Evolutionary conservation across 2,113 vertebrate genomes (phyloP), one percentile per base, ranked within the genome.

Genomic region (Triplophysa rosa): DNA sequence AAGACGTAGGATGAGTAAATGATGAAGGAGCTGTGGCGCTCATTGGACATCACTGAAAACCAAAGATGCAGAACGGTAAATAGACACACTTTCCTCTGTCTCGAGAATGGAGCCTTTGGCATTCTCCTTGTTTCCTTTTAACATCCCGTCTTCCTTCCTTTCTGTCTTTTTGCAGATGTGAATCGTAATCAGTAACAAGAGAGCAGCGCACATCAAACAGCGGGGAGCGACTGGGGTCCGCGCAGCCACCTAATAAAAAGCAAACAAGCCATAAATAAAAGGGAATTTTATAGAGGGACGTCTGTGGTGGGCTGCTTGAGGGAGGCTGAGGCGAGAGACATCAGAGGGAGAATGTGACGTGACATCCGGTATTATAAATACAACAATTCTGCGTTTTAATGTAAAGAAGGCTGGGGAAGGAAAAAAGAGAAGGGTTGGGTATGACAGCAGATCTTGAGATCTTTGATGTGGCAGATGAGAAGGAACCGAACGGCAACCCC

Each of bases 181-280:
- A 82, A 87, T 90, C 80, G 84, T 91, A 91, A 92, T 91, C 90
- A 89, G 87, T 87, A 88, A 90, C 88, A 89, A 90, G 89, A 90
- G 87, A 89, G 87, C 87, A 65, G 47, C 79, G 84, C 87, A 92
- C 91, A 92, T 93, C 91, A 92, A 92, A 92, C 88, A 80, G 86
- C 83, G 58, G 87, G 88, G 90, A 83, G 86, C 90, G 89, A 88
- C 88, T 88, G 88, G 87, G 74, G 62, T 88, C 86, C 87, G 83
- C 89, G 86, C 89, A 87, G 89, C 84, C 88, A 89, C 90, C 87
- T 90, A 91, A 90, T 92, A 91, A 91, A 79, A 92, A 91, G 88
- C 88, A 91, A 92, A 92, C 88, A 92, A 90, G 90, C 90, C 72
- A 88, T 91, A 89, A 93, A 93, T 92, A 92, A 92, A 92, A 93